A percentile compares a stretch with the other conserved stretches of the same genome.
Evolutionary conservation across 2,113 vertebrate species (phyloP).

Genomic region (Circaetus cinerascens): DNA sequence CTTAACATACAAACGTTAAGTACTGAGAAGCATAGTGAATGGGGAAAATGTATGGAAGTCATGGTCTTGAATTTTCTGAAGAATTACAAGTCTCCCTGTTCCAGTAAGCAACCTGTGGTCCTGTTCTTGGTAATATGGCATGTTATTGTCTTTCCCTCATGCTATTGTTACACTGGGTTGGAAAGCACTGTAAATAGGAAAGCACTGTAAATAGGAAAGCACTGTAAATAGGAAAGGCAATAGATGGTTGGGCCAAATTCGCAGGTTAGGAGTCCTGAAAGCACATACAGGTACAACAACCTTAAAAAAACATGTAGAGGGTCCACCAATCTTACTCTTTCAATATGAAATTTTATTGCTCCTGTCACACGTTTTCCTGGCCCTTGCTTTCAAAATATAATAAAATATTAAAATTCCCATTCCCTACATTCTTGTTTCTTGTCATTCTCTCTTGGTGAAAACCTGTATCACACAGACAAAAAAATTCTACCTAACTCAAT

Average conservation of each 20-base stretch:
- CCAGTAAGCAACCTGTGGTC: neutral
- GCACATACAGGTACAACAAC: neutral
- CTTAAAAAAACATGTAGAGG: neutral
- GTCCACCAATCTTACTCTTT: neutral
- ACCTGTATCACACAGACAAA: neutral
- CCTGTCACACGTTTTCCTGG: neutral
- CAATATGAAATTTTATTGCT: neutral
- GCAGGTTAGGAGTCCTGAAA: neutral
- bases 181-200: neutral
- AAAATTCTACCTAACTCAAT: neutral
- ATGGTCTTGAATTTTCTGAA: neutral
- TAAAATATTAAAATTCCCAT: neutral
- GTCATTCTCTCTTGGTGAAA: neutral
- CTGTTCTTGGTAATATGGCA: neutral
- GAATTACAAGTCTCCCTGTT: neutral
- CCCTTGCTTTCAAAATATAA: neutral
- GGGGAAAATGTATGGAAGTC: neutral
- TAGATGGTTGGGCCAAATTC: neutral
- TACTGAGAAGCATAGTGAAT: neutral
- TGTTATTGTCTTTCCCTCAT: neutral
- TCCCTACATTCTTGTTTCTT: neutral
- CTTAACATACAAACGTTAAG: neutral
- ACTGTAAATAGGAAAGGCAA: neutral
- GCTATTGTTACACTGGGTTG: neutral
- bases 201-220: too few species aligned